Evolutionary conservation across 2,888 invertebrate species (phyloP).

Genomic region (Cerastis rubricosa): DNA sequence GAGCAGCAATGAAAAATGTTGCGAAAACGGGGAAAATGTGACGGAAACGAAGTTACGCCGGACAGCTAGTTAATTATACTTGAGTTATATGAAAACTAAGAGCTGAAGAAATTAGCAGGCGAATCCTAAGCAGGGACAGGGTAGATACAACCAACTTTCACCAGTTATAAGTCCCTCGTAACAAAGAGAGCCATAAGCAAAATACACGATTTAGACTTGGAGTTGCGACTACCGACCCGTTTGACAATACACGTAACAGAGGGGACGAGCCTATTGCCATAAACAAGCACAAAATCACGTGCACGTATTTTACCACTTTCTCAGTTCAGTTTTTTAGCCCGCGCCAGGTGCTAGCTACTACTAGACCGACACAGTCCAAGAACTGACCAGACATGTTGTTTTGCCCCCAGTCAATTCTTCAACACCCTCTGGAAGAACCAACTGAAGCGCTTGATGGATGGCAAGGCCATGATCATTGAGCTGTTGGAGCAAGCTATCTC

Average conservation of each 20-base stretch:
- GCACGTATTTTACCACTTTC: not conserved
- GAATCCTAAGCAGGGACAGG: not conserved
- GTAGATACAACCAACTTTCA: not conserved
- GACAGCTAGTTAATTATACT: no score
- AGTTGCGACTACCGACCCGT: not conserved
- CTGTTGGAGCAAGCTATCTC: constrained; percentile 96
- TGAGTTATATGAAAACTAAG: not conserved
- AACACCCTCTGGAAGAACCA: constrained; percentile 95
- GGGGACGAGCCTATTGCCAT: no score
- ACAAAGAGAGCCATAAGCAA: not conserved
- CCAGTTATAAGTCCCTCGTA: not conserved
- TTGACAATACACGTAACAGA: not conserved
- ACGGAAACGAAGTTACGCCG: no score
- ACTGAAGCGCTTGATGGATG: constrained; percentile 93
- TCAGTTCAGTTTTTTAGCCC: no score
- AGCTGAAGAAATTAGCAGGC: not conserved
- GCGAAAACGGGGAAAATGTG: no score
- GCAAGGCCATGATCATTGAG: constrained; percentile 96
- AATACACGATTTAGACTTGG: not conserved
- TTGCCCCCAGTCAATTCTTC: constrained; percentile 92
- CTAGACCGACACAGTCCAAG: not conserved
- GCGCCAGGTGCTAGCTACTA: not conserved
- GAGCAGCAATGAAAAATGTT: no score
- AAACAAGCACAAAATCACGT: not conserved
- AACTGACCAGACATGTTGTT: not conserved